These are phyloP conservation scores for Heliocidaris tuberculata DNA, from an alignment of 35 echinoderm and acorn worm genomes.

Conservation along the genomic window DNA sequence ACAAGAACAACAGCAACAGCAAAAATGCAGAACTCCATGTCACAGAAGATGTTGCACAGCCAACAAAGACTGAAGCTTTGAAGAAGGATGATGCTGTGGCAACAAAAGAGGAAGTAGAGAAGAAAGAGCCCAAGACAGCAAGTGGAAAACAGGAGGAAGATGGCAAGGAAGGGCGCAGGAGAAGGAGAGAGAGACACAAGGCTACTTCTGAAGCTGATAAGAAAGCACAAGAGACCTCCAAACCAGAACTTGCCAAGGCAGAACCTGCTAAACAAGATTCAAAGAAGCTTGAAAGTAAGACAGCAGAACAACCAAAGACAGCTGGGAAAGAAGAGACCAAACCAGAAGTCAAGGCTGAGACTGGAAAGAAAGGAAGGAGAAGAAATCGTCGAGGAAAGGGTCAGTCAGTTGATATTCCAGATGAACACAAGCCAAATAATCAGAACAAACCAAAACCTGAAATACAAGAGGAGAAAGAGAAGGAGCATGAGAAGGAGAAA, in stretches of 20 bases:
- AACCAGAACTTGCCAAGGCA: constrained; percentile 34
- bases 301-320: constrained; percentile 40
- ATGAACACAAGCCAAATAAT: background rate
- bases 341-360: constrained; percentile 47
- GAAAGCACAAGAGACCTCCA: background rate
- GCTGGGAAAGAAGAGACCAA: background rate
- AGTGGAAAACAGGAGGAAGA: constrained; percentile 10
- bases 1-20: constrained; percentile 54
- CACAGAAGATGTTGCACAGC: constrained; percentile 27
- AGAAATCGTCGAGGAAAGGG: constrained; percentile 45
- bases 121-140: constrained; percentile 33
- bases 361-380: constrained; percentile 53
- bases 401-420: constrained; percentile 38
- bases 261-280: constrained; percentile 13
- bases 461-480: constrained; percentile 23
- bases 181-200: constrained; percentile 43
- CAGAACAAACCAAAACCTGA: background rate
- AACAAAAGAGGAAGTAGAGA: background rate
- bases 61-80: constrained; percentile 15
- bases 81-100: constrained; percentile 30
- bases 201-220: background rate
- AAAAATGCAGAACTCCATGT: constrained; percentile 38
- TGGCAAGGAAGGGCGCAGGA: constrained; percentile 49
- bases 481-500: background rate
- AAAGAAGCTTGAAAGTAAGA: background rate